Conservation (phyloP, 2,888 invertebrate species). For the Sesia apiformis region DNA sequence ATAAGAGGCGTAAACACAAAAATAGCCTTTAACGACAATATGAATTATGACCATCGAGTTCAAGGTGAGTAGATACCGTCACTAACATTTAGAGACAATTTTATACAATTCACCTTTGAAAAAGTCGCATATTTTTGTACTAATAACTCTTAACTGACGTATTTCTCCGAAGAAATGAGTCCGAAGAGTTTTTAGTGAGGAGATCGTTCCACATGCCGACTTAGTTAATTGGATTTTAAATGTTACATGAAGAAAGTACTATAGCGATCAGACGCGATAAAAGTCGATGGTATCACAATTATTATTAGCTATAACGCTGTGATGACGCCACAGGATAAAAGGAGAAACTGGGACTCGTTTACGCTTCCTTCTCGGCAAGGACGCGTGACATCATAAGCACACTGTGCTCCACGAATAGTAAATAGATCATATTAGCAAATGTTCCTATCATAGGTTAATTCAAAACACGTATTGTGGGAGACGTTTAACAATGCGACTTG, state of each 20-base stretch:
- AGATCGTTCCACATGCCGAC: constrained; percentile 22
- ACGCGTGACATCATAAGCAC: constrained; percentile 58
- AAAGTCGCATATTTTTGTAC: constrained; percentile 3
- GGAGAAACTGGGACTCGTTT: constrained; percentile 56
- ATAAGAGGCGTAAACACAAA: constrained; percentile 13
- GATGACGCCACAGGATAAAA: constrained; percentile 65
- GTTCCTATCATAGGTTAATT: constrained; percentile 24
- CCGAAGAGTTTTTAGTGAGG: constrained; percentile 18
- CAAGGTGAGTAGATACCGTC: constrained; percentile 41
- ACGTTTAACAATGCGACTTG: constrained; percentile 30
- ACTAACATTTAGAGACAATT: constrained; percentile 3
- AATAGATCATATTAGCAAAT: constrained; percentile 23
- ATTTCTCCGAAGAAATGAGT: constrained; percentile 16
- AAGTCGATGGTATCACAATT: constrained; percentile 33
- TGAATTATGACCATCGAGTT: constrained; percentile 42
- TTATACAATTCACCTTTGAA: neutral
- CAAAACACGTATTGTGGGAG: constrained; percentile 44
- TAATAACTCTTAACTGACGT: constrained; percentile 14
- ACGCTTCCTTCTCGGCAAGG: constrained; percentile 59
- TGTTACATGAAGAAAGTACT: constrained; percentile 10
- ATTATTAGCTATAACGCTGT: constrained; percentile 32
- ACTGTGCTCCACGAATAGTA: constrained; percentile 39
- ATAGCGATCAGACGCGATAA: constrained; percentile 4
- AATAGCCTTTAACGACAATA: constrained; percentile 38
- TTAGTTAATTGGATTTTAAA: constrained; percentile 22